A percentile compares a stretch with the other conserved stretches of the same genome.
Evolutionary conservation across 2,888 invertebrate species (phyloP).

Genomic region (Melinaea marsaeus): DNA sequence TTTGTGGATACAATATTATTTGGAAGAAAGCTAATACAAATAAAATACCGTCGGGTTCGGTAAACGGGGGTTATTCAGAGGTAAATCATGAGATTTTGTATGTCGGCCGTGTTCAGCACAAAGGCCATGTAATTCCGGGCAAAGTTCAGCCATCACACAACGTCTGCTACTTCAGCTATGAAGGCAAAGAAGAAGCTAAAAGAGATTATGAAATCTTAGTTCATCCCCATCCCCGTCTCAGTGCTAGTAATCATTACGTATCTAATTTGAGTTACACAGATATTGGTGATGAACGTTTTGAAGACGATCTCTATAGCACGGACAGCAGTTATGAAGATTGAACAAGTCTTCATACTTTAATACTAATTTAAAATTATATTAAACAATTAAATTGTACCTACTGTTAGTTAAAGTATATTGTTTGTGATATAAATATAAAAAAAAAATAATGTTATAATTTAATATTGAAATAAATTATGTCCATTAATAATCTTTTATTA

Average conservation of each 20-base stretch:
- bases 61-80: constrained; percentile 79
- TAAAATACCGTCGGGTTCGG: constrained; percentile 82
- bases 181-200: constrained; percentile 46
- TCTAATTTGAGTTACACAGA: neutral
- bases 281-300: constrained; percentile 1
- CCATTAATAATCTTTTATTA: too few relatives aligned
- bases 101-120: constrained; percentile 23
- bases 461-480: too few relatives aligned
- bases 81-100: constrained; percentile 39
- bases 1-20: constrained; percentile 55
- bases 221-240: constrained; percentile 30
- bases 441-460: too few relatives aligned
- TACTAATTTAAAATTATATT: too few relatives aligned
- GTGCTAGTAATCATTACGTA: constrained; percentile 26
- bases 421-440: too few relatives aligned
- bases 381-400: too few relatives aligned
- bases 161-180: constrained; percentile 82
- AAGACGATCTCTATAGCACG: constrained; percentile 16
- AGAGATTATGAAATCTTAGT: constrained; percentile 49
- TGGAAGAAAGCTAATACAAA: constrained; percentile 78
- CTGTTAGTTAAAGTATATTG: too few relatives aligned
- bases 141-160: constrained; percentile 83
- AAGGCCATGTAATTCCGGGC: constrained; percentile 86
- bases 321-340: constrained; percentile 18
- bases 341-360: constrained; percentile 10